phyloP scores from a whole-genome alignment of 2,797 vertebrate species.

The Zenarchopterus dispar region DNA sequence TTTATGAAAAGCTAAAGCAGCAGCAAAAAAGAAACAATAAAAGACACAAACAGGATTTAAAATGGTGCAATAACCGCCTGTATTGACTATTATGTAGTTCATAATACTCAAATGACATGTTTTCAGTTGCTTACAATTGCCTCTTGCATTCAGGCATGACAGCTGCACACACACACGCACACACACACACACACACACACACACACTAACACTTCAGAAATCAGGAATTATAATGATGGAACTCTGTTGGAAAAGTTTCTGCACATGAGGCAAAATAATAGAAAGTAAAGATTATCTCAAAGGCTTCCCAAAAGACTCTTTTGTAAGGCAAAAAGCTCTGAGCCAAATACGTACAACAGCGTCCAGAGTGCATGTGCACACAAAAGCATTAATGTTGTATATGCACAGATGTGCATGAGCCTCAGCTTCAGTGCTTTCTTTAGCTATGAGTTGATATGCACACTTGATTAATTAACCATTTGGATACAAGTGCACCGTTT shows the following conservation, averaged over 20 bases:
- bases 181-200: background rate
- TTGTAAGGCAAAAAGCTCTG: too few relatives aligned
- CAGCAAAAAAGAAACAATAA: background rate
- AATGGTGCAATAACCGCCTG: background rate
- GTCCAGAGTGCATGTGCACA: background rate
- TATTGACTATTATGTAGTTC: too few relatives aligned
- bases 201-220: background rate
- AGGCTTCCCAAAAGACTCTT: background rate
- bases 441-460: background rate
- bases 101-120: background rate
- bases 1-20: conserved; percentile 4
- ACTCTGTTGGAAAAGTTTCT: background rate
- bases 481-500: background rate
- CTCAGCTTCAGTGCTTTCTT: background rate
- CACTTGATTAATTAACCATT: background rate
- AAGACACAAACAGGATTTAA: background rate
- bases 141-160: background rate
- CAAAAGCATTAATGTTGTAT: background rate
- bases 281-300: conserved; percentile 1
- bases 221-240: background rate
- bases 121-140: background rate
- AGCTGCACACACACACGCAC: background rate
- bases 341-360: background rate
- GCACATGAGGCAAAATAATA: conserved; percentile 3
- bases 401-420: background rate